Evolutionary conservation across 92 coral and sea anemone genomes (phyloP).

Genomic region (Siderastrea siderea): DNA sequence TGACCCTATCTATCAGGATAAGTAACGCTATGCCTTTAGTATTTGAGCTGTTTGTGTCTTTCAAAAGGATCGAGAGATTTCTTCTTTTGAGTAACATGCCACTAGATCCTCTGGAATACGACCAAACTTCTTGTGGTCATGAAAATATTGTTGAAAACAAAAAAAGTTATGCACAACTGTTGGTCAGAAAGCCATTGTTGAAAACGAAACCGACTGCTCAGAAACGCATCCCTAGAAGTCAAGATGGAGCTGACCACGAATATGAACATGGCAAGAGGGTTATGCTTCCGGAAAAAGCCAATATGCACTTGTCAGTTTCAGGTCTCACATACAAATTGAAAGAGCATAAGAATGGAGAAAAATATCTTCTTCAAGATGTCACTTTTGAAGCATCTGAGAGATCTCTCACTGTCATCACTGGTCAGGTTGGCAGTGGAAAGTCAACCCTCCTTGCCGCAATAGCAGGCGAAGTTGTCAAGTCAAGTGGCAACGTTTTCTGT

Average conservation of each 20-base stretch:
- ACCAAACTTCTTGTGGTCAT: not conserved
- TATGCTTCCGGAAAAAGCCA: not conserved
- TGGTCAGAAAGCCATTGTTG: not conserved
- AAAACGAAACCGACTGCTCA: not conserved
- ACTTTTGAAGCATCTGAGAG: not conserved
- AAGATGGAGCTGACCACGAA: not conserved
- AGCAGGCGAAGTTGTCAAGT: slow-evolving; percentile 20
- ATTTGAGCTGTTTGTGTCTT: slow-evolving; percentile 14
- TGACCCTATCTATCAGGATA: not conserved
- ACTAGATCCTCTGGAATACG: not conserved
- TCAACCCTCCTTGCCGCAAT: slow-evolving; percentile 38
- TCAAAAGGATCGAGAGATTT: slow-evolving; percentile 9
- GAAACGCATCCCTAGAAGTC: not conserved
- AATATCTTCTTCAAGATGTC: slow-evolving; percentile 15
- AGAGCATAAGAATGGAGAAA: not conserved
- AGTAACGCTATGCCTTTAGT: not conserved
- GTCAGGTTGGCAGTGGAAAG: slow-evolving; percentile 41
- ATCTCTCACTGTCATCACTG: slow-evolving; percentile 23
- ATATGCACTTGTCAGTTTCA: slow-evolving; percentile 17
- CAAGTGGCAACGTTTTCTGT: not conserved
- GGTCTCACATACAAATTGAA: not conserved
- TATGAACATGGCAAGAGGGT: not conserved
- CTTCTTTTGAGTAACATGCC: slow-evolving; percentile 8
- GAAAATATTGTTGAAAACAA: not conserved
- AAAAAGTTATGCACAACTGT: not conserved